A percentile compares a stretch with the other conserved stretches of the same genome.
phyloP scores from a whole-genome alignment of 2,888 invertebrate species.

The Nemotelus pantherinus region DNA sequence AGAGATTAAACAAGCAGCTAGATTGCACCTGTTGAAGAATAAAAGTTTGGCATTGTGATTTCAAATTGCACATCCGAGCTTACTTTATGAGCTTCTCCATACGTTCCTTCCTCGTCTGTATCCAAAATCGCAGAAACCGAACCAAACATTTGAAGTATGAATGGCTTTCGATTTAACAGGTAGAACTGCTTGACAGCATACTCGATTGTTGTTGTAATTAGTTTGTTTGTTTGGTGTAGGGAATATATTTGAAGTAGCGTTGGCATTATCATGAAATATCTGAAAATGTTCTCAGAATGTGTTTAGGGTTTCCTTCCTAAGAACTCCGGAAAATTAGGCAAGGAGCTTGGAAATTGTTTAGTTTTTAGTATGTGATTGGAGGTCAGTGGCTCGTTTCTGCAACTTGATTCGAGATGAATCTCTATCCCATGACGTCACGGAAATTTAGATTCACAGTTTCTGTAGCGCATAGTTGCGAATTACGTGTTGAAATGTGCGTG shows the following conservation, averaged over 20 bases:
- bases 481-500: no score
- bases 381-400: no score
- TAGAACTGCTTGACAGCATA: slow-evolving; percentile 99
- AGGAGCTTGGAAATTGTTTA: background rate
- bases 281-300: slow-evolving; percentile 58
- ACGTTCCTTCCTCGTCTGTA: slow-evolving; percentile 85
- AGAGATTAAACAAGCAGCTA: slow-evolving; percentile 88
- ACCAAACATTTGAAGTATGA: slow-evolving; percentile 99
- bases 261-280: slow-evolving; percentile 97
- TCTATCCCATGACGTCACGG: no score
- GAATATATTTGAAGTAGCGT: slow-evolving; percentile 96
- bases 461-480: no score
- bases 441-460: no score
- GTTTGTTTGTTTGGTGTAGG: slow-evolving; percentile 95
- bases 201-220: slow-evolving; percentile 95
- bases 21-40: slow-evolving; percentile 77
- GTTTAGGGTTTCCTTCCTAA: background rate
- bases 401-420: no score
- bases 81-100: slow-evolving; percentile 93
- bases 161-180: slow-evolving; percentile 96
- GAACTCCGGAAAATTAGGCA: slow-evolving; percentile 45
- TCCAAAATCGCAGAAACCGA: slow-evolving; percentile 96
- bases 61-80: no score
- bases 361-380: no score
- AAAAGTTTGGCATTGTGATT: slow-evolving; percentile 12